These are phyloP conservation scores for Ichneumoninae sp. DNA, from an alignment of 2,888 invertebrate species.

Conservation along the genomic window DNA sequence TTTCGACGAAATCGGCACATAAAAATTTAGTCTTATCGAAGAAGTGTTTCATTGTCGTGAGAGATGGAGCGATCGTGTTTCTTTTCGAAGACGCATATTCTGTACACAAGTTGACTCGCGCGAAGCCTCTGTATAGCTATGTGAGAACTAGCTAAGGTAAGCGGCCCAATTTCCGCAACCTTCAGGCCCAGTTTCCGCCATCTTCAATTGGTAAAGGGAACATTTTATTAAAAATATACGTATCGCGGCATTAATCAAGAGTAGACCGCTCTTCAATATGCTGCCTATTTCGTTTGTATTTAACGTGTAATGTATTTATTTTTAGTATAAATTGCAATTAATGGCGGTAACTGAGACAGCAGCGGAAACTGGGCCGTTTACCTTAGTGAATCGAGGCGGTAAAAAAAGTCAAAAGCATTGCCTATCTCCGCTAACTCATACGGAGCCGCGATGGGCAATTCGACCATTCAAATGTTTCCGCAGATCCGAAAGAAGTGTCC, in stretches of 20 bases:
- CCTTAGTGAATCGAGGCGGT: neutral
- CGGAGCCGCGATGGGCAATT: neutral
- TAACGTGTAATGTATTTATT: no score
- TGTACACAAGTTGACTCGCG: neutral
- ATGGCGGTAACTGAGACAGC: no score
- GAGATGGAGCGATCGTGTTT: neutral
- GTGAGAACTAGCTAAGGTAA: neutral
- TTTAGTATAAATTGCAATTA: no score
- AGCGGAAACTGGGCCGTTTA: no score
- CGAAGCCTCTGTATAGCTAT: no score
- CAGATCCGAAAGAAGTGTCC: neutral
- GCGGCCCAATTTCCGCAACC: no score
- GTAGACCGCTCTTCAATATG: no score
- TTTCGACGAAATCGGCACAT: neutral
- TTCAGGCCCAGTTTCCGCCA: no score
- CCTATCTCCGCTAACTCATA: neutral
- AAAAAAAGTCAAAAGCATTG: neutral
- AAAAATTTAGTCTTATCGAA: neutral
- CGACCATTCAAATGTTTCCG: neutral
- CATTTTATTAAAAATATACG: no score
- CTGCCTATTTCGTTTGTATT: no score
- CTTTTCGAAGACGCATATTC: neutral
- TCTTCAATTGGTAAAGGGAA: no score
- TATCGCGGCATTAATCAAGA: no score
- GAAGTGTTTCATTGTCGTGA: neutral